Conservation (phyloP, 2,797 vertebrate species). For the Gephyroberyx darwinii region DNA sequence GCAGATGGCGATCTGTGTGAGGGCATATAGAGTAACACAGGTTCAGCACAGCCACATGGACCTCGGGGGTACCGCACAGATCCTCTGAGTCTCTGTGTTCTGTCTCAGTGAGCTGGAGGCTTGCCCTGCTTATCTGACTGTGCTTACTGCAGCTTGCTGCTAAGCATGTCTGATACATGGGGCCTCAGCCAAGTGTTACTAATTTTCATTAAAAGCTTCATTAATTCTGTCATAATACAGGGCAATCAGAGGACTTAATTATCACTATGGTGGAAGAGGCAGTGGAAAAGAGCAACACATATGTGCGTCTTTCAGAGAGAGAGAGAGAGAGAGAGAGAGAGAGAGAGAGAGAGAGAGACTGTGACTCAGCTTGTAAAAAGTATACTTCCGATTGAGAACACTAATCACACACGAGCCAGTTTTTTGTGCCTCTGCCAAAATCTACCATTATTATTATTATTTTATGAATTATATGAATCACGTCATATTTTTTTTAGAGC, state of each 20-base stretch:
- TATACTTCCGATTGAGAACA: constrained; percentile 9
- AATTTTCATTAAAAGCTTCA: constrained; percentile 84
- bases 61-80: constrained; percentile 15
- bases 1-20: constrained; percentile 43
- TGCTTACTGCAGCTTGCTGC: constrained; percentile 59
- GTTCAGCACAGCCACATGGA: constrained; percentile 24
- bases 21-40: neutral
- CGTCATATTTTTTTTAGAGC: constrained; percentile 25
- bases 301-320: neutral
- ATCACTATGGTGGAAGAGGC: constrained; percentile 59
- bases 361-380: neutral
- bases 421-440: neutral
- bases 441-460: too few relatives aligned
- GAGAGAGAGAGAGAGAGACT: neutral
- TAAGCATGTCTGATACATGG: constrained; percentile 64
- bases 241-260: constrained; percentile 76
- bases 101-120: constrained; percentile 55
- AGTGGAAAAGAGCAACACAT: constrained; percentile 7
- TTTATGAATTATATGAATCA: neutral
- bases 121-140: constrained; percentile 63
- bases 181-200: constrained; percentile 74
- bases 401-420: constrained; percentile 24
- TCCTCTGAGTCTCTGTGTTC: constrained; percentile 36
- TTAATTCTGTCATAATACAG: constrained; percentile 81
- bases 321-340: neutral